Evolutionary conservation across 2,113 vertebrate species (phyloP).

Genomic region (Chaetura pelagica): DNA sequence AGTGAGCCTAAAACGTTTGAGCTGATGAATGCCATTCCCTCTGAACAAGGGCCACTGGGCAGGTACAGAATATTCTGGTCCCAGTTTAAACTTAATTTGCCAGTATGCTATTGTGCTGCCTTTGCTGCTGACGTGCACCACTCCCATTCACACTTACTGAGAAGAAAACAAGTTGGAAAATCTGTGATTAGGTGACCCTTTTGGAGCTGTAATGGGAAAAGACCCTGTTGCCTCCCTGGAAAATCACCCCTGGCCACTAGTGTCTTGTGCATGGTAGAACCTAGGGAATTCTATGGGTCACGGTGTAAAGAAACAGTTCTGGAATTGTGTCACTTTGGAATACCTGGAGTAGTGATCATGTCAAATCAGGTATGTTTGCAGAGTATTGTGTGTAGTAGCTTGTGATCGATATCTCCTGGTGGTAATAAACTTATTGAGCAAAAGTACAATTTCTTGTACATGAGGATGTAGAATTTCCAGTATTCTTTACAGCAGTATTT

Average conservation of each 20-base stretch:
- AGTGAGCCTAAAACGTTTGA: not conserved
- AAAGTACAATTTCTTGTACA: not conserved
- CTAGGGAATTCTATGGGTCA: not conserved
- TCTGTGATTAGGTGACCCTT: not conserved
- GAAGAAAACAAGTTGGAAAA: not conserved
- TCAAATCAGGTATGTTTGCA: not conserved
- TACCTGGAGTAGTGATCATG: not conserved
- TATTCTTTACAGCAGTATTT: not conserved
- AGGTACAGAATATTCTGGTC: not conserved
- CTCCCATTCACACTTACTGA: not conserved
- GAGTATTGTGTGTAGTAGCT: not conserved
- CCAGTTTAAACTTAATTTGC: not conserved
- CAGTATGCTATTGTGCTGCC: not conserved
- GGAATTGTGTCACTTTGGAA: not conserved
- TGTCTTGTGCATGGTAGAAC: not conserved
- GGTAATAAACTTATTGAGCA: not conserved
- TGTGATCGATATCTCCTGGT: not conserved
- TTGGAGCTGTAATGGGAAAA: not conserved
- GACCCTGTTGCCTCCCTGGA: not conserved
- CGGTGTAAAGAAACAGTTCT: not conserved
- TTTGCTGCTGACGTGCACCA: not conserved
- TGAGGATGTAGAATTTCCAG: not conserved
- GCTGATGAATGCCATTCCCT: not conserved
- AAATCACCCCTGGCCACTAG: not conserved
- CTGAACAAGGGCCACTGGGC: not conserved